Evolutionary conservation across 2,113 vertebrate genomes (phyloP), one percentile per base, ranked within the genome.

Genomic region (Talpa occidentalis): DNA sequence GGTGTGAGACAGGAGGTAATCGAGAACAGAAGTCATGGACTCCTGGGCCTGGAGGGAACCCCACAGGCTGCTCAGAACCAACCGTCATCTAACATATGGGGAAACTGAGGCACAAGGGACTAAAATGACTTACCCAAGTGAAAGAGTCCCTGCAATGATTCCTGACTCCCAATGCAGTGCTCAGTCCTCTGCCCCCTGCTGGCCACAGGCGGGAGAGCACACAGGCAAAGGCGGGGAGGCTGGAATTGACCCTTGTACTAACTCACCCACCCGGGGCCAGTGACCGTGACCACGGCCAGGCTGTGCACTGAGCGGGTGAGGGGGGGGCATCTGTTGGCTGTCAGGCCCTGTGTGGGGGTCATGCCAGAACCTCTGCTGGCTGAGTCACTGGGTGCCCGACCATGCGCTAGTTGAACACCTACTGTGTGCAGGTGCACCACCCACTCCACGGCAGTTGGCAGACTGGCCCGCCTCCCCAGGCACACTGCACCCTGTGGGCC

Each of bases 181-280:
- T n/a, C 54, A 1, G 26, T 80, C 35, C 47, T 44, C 78, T 47
- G 87, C 47, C 66, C 77, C 86, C 70, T 85, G 91, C 74, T 94
- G 74, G 79, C 67, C 78, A 40, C 17, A 6, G 24, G 76, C 1
- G 0, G 14, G 19, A 30, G 44, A 16, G 1, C 88, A 24, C 56
- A 81, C 47, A 81, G 56, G 62, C 62, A 62, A 67, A n/a, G 40
- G 11, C 54, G 6, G 24, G 47, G 44, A 86, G 8, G 44, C 28
- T 19, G 52, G 24, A 10, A 10, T 8, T 44, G 0, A 19, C 12
- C 47, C 10, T 6, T 9, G 12, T 15, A 14, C 5, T 19, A 17
- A 26, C 10, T 44, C 7, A 21, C 6, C 54, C 72, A 19, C 40
- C 24, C 4, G 11, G 35, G 22, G 5, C 10, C 0, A 26, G 64